phyloP scores from a whole-genome alignment of 2,888 invertebrate species.

The Allophyes oxyacanthae region DNA sequence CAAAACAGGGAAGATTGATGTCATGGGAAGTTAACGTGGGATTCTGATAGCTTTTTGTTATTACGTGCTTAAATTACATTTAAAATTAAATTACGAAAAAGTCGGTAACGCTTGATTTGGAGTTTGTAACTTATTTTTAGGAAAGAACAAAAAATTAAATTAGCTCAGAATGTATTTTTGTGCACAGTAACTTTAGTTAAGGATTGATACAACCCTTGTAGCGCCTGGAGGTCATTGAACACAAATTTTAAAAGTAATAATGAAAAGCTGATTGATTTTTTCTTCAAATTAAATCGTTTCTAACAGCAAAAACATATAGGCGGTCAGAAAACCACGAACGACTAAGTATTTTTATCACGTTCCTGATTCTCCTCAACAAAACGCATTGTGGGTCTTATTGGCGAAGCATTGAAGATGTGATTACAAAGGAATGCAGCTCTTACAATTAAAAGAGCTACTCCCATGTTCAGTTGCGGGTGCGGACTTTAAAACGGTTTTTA shows the following conservation, averaged over 20 bases:
- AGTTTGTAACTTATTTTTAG: conserved; percentile 8
- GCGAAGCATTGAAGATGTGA: conserved; percentile 40
- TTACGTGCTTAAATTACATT: conserved; percentile 43
- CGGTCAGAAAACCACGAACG: conserved; percentile 24
- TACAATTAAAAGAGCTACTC: conserved; percentile 48
- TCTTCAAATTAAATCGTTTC: conserved; percentile 36
- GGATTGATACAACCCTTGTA: conserved; percentile 10
- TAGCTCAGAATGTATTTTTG: not conserved
- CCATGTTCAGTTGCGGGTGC: conserved; percentile 30
- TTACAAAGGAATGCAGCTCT: conserved; percentile 41
- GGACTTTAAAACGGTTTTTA: conserved; percentile 56
- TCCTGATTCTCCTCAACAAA: conserved; percentile 34
- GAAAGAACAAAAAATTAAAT: not conserved
- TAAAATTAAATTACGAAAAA: conserved; percentile 27
- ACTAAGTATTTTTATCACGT: conserved; percentile 44
- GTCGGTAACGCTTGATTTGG: not conserved
- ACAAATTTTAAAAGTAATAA: conserved; percentile 21
- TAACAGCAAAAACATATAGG: conserved; percentile 30
- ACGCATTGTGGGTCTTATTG: conserved; percentile 31
- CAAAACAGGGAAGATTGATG: conserved; percentile 83
- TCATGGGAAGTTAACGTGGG: conserved; percentile 81
- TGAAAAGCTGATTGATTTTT: conserved; percentile 31
- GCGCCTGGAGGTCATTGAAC: conserved; percentile 22
- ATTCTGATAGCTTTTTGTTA: conserved; percentile 66
- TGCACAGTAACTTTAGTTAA: conserved; percentile 5